Percentiles rank a stretch among this genome's conserved stretches.
Conservation (phyloP, 2,113 vertebrate species). For the Hemicordylus capensis region DNA sequence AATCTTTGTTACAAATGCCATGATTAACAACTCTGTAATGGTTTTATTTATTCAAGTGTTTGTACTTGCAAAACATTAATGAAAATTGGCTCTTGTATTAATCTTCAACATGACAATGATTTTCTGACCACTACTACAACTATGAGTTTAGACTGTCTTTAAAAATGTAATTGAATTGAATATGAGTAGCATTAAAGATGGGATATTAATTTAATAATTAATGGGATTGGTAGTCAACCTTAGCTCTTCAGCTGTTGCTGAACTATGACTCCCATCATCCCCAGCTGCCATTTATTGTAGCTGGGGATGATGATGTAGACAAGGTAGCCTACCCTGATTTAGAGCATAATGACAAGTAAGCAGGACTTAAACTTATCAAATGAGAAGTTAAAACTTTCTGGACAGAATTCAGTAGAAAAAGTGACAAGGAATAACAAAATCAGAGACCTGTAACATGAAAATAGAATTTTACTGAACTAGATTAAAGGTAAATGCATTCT, state of each 20-base stretch:
- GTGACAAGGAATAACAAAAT: background rate
- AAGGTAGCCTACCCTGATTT: no score
- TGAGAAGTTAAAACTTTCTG: background rate
- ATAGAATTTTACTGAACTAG: background rate
- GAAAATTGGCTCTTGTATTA: background rate
- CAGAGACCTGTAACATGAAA: background rate
- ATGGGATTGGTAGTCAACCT: no score
- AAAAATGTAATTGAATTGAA: background rate
- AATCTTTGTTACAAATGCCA: constrained; percentile 11
- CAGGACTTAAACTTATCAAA: background rate
- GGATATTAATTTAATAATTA: background rate
- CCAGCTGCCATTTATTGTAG: no score
- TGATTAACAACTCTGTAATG: background rate
- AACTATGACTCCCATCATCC: no score
- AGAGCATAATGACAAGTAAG: background rate
- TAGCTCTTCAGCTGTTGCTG: no score
- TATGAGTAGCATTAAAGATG: background rate
- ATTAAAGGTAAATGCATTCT: background rate
- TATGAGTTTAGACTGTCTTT: background rate
- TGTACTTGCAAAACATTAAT: background rate
- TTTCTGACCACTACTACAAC: background rate
- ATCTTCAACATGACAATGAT: background rate
- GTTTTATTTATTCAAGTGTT: constrained; percentile 1
- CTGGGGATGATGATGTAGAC: no score
- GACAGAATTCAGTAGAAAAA: background rate